phyloP scores from a whole-genome alignment of 2,113 vertebrate species.

The Xiphophorus hellerii region DNA sequence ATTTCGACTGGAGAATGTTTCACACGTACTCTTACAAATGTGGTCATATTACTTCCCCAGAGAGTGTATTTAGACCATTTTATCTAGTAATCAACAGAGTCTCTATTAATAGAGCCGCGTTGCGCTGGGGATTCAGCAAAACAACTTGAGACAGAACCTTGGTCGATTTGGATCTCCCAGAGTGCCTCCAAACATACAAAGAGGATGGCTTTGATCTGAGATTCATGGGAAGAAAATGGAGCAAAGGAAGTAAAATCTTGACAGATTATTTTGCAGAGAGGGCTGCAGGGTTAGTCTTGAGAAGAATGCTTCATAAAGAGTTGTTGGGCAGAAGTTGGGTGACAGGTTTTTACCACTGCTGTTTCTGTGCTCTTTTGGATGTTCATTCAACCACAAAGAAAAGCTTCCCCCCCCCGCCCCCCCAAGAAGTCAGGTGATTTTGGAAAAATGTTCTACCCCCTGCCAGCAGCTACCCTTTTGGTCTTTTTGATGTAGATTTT shows the following conservation, averaged over 20 bases:
- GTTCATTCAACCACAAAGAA: constrained; percentile 12
- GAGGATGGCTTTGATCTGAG: constrained; percentile 54
- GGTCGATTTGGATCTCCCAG: constrained; percentile 40
- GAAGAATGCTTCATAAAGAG: neutral
- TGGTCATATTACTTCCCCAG: constrained; percentile 20
- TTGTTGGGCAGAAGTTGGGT: neutral
- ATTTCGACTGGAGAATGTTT: neutral
- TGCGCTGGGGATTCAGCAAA: constrained; percentile 21
- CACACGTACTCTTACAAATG: constrained; percentile 1
- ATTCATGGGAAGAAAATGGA: constrained; percentile 33
- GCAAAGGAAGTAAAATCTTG: constrained; percentile 4
- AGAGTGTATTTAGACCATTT: constrained; percentile 44
- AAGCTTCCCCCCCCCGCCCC: neutral
- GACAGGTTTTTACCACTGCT: neutral
- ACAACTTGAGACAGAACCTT: constrained; percentile 40
- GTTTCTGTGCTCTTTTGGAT: neutral
- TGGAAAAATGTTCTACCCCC: constrained; percentile 21
- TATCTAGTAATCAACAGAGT: constrained; percentile 42
- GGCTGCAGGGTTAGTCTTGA: neutral
- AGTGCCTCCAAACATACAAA: constrained; percentile 49
- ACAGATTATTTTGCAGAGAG: neutral
- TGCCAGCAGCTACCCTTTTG: neutral
- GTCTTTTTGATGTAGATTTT: constrained; percentile 29
- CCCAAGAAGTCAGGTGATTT: neutral
- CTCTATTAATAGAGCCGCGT: constrained; percentile 50